Evolutionary conservation across 2,797 vertebrate genomes (phyloP).

Genomic region (Streptopelia turtur): DNA sequence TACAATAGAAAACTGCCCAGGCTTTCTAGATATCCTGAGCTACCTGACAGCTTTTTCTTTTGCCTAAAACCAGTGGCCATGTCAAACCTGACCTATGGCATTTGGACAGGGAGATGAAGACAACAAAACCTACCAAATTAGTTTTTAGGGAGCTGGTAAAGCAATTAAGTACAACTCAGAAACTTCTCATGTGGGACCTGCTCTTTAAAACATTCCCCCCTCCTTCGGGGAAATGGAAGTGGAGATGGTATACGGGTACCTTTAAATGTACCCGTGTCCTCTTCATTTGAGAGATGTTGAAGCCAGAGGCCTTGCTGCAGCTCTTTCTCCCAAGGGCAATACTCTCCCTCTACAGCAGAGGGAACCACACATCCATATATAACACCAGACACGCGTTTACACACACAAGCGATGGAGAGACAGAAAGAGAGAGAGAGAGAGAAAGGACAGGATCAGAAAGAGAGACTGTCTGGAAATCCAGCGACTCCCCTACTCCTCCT

Average conservation of each 20-base stretch:
- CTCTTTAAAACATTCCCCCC: constrained; percentile 52
- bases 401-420: constrained; percentile 41
- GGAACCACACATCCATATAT: constrained; percentile 81
- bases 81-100: neutral
- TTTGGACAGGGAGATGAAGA: neutral
- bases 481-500: neutral
- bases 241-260: constrained; percentile 79
- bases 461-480: constrained; percentile 35
- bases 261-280: constrained; percentile 91
- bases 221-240: neutral
- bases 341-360: constrained; percentile 94
- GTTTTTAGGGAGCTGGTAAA: neutral
- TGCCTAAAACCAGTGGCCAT: neutral
- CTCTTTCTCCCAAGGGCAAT: constrained; percentile 93
- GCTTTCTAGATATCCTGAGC: neutral
- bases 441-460: constrained; percentile 70
- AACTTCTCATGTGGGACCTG: constrained; percentile 67
- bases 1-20: neutral
- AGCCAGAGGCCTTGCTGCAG: constrained; percentile 92
- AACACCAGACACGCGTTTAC: constrained; percentile 58
- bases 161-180: neutral
- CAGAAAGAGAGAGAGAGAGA: constrained; percentile 29
- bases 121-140: neutral
- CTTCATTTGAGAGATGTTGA: constrained; percentile 88
- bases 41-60: neutral